phyloP scores from a whole-genome alignment of 2,113 vertebrate species.

The Thamnaconus septentrionalis region DNA sequence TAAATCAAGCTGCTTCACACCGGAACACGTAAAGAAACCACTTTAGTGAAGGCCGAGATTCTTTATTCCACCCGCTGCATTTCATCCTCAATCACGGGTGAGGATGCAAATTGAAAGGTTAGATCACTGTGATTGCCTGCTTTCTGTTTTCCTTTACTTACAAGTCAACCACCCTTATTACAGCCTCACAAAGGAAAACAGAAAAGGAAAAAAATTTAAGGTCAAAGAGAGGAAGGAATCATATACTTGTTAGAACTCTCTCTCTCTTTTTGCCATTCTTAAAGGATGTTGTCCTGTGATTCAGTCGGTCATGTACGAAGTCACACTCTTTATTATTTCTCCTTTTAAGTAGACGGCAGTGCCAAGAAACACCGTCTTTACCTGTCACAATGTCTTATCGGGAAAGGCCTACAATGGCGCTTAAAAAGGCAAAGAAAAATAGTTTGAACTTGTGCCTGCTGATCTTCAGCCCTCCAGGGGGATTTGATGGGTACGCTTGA shows the following conservation, averaged over 20 bases:
- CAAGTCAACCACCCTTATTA: constrained; percentile 13
- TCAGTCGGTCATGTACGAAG: constrained; percentile 20
- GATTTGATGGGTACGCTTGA: constrained; percentile 59
- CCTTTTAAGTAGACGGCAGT: neutral
- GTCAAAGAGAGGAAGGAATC: constrained; percentile 1
- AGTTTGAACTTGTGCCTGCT: constrained; percentile 37
- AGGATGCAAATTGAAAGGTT: constrained; percentile 32
- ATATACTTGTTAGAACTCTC: constrained; percentile 1
- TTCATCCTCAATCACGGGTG: constrained; percentile 39
- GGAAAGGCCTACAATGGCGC: constrained; percentile 36
- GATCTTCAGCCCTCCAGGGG: constrained; percentile 23
- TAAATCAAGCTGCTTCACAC: constrained; percentile 45
- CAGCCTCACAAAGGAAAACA: constrained; percentile 2
- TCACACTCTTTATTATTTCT: constrained; percentile 23
- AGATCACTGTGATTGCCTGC: neutral
- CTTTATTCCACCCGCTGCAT: constrained; percentile 26
- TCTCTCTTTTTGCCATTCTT: constrained; percentile 1
- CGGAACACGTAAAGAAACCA: constrained; percentile 49
- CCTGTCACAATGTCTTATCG: constrained; percentile 48
- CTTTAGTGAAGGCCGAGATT: constrained; percentile 46
- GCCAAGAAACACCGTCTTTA: constrained; percentile 37
- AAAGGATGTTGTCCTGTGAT: constrained; percentile 13
- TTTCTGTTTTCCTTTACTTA: constrained; percentile 17
- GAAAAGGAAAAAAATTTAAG: neutral
- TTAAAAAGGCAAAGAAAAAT: constrained; percentile 44